Evolutionary conservation across 2,797 vertebrate species (phyloP).

Genomic region (Gymnothorax javanicus): DNA sequence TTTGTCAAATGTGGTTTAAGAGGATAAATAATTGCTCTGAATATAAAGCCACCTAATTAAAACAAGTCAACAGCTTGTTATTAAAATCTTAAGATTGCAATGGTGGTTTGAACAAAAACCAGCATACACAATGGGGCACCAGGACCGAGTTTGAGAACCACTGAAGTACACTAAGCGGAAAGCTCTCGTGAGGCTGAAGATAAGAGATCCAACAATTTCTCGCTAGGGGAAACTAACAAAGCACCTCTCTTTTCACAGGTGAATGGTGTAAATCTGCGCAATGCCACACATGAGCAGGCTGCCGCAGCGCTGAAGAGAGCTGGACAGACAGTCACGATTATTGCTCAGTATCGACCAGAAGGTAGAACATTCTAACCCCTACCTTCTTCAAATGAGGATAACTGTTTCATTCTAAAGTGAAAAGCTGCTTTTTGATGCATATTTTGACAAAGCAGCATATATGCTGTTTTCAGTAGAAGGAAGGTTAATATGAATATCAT

Average conservation of each 20-base stretch:
- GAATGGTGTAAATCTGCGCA: slow-evolving; percentile 95
- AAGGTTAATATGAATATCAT: not conserved
- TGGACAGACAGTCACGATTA: slow-evolving; percentile 94
- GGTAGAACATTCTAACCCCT: slow-evolving; percentile 68
- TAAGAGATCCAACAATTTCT: not conserved
- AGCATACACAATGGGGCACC: too few species aligned
- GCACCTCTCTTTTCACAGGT: slow-evolving; percentile 72
- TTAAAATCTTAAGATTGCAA: too few species aligned
- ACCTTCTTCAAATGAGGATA: not conserved
- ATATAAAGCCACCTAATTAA: too few species aligned
- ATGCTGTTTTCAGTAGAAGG: not conserved
- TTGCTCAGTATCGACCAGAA: slow-evolving; percentile 97
- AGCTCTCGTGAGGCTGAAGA: not conserved
- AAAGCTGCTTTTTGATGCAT: not conserved
- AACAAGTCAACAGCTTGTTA: too few species aligned
- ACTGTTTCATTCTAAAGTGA: not conserved
- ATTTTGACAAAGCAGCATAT: not conserved
- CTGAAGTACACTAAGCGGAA: not conserved
- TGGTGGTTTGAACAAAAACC: too few species aligned
- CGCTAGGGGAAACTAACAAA: not conserved
- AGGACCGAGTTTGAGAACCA: too few species aligned
- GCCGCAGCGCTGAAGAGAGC: slow-evolving; percentile 95
- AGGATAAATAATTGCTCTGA: too few species aligned
- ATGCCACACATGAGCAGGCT: slow-evolving; percentile 96
- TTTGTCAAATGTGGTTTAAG: too few species aligned